Conservation (phyloP, 1,140 invertebrate species). For the Hyphantria cunea region DNA sequence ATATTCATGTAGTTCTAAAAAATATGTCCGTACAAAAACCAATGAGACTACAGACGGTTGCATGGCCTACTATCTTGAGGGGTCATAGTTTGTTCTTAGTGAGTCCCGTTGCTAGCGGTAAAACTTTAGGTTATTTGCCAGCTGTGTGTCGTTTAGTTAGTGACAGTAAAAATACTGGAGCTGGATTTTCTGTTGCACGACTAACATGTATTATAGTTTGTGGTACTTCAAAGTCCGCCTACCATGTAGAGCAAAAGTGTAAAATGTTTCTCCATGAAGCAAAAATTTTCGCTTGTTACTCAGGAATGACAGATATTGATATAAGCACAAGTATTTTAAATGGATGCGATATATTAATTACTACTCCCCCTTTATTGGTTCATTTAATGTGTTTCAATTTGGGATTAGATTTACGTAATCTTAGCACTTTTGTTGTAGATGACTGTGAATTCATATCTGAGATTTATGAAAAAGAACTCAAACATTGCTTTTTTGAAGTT, state of each 20-base stretch:
- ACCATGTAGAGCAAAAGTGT: constrained; percentile 44
- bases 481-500: constrained; percentile 54
- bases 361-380: constrained; percentile 55
- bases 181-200: constrained; percentile 48
- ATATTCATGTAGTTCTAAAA: constrained; percentile 52
- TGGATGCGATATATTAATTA: constrained; percentile 64
- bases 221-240: constrained; percentile 60
- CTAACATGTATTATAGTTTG: constrained; percentile 62
- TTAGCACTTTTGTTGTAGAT: constrained; percentile 62
- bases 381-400: constrained; percentile 58
- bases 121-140: constrained; percentile 80
- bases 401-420: constrained; percentile 55
- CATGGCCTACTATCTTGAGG: constrained; percentile 75
- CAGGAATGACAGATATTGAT: constrained; percentile 56
- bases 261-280: constrained; percentile 54
- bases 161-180: constrained; percentile 45
- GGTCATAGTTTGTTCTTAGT: constrained; percentile 76
- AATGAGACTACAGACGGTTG: constrained; percentile 72
- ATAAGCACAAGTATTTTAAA: constrained; percentile 59
- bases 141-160: constrained; percentile 69
- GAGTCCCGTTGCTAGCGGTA: constrained; percentile 70
- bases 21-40: constrained; percentile 52
- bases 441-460: constrained; percentile 61
- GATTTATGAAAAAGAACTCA: constrained; percentile 57
- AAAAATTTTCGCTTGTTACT: constrained; percentile 55